phyloP scores from a whole-genome alignment of 2,113 vertebrate species.

The Antechinus stuartii region DNA sequence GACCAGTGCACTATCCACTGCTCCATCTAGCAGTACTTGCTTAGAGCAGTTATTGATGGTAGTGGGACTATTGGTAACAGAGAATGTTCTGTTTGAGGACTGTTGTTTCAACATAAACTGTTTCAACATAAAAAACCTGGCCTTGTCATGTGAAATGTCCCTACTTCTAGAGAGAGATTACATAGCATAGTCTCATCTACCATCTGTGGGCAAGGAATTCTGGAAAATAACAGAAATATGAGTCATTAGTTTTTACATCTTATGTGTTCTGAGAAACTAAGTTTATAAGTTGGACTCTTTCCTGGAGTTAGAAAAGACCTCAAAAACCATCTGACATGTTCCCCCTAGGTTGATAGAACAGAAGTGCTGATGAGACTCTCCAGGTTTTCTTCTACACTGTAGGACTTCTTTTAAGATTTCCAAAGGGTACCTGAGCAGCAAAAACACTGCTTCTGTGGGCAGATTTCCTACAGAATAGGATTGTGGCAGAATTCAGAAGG shows the following conservation, averaged over 20 bases:
- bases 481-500: not conserved
- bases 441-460: not conserved
- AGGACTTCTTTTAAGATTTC: not conserved
- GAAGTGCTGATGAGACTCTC: not conserved
- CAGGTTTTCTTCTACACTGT: not conserved
- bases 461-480: not conserved
- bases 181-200: not conserved
- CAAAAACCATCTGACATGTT: not conserved
- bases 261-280: not conserved
- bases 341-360: not conserved
- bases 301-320: not conserved
- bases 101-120: not conserved
- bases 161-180: not conserved
- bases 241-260: not conserved
- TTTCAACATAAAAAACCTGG: not conserved
- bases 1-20: too few species aligned
- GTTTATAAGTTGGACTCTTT: not conserved
- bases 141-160: not conserved
- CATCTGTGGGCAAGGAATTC: not conserved
- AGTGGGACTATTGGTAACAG: not conserved
- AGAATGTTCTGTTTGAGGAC: not conserved
- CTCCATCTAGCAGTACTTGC: too few species aligned
- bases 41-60: not conserved
- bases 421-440: not conserved
- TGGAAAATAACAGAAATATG: not conserved